Evolutionary conservation across 1,140 invertebrate genomes (phyloP), one percentile per base, ranked within the genome.

Genomic region (Sinella curviseta): DNA sequence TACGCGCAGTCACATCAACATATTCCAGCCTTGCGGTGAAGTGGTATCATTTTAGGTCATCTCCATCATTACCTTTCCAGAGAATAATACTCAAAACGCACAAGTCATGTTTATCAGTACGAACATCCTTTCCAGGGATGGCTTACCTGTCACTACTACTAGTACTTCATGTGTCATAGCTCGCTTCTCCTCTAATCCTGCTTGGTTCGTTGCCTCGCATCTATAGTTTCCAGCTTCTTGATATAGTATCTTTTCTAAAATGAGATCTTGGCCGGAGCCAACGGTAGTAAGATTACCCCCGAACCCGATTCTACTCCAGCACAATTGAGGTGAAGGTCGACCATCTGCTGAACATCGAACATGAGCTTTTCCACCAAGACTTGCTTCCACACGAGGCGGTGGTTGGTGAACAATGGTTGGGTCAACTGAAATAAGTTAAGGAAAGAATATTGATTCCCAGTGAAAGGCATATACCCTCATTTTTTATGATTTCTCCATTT

Each of bases 341-440:
- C 85, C 88, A 90, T 92, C 92, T 85, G 91, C 92, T 73, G 93
- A 93, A 87, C 94, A 95, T 83, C 94, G 92, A 20, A 95, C 88
- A 74, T 94, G 93, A 1, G 95, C 93, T 54, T 93, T 93, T 14
- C 94, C 94, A 33, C 94, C 94, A 26, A 95, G 89, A 60, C 92
- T 92, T 17, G 95, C 93, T 83, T 95, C 93, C 80, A 93, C 88
- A 85, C 92, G 90, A 24, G 88, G 87, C 16, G 89, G 87, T 78
- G 92, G 91, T 48, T 85, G 83, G 77, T 84, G 78, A 77, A 84
- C 79, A 67, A 85, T 85, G 57, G 82, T 83, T 30, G 84, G 83
- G 60, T 84, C 85, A 81, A 84, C 85, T 85, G 83, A 70, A 82
- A 70, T 55, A 81, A 75, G 74, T 48, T 48, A 48, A 67, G 30